Evolutionary conservation across 2,888 invertebrate species (phyloP).

Genomic region (Tinea semifulvella): DNA sequence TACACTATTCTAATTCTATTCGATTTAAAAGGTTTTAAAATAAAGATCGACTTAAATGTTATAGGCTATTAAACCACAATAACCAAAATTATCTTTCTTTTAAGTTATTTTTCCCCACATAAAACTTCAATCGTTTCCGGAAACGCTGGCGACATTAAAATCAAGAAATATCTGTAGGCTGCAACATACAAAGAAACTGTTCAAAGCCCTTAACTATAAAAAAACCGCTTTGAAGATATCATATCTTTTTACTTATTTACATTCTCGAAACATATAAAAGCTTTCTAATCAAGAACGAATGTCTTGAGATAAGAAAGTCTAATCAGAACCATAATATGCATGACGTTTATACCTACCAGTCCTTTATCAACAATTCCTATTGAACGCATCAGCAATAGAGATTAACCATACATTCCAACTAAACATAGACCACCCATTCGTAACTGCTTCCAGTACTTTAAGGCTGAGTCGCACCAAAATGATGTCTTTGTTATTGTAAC

Average conservation of each 20-base stretch:
- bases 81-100: no score
- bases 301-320: slow-evolving; percentile 2
- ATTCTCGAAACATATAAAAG: slow-evolving; percentile 12
- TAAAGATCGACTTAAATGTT: no score
- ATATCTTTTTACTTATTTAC: slow-evolving; percentile 4
- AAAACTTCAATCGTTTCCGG: neutral
- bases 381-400: slow-evolving; percentile 2
- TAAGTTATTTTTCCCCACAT: neutral
- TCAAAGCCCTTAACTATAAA: no score
- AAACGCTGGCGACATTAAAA: neutral
- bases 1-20: no score
- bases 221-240: slow-evolving; percentile 4
- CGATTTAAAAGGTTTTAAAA: no score
- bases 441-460: no score
- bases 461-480: no score
- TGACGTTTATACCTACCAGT: neutral
- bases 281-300: slow-evolving; percentile 12
- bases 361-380: slow-evolving; percentile 6
- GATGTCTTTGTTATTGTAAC: no score
- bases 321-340: slow-evolving; percentile 6
- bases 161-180: neutral
- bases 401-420: neutral
- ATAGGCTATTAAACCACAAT: no score
- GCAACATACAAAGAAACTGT: no score
- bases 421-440: slow-evolving; percentile 4